A percentile compares a stretch with the other conserved stretches of the same genome.
phyloP scores from a whole-genome alignment of 2,797 vertebrate genomes.

The Sebastes kiyomatsui region DNA sequence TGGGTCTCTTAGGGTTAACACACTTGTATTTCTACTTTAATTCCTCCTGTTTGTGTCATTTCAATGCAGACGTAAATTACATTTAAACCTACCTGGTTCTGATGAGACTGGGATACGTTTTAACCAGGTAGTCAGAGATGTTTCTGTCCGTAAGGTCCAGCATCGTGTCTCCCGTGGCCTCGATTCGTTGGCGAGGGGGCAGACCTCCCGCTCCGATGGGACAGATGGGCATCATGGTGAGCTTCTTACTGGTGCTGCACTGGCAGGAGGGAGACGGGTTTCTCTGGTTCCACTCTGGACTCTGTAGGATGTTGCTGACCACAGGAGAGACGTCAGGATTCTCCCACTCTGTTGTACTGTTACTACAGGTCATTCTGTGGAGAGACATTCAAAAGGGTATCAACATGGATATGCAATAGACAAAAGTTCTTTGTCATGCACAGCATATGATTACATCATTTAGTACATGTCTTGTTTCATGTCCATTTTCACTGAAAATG shows the following conservation, averaged over 20 bases:
- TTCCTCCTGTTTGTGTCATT: background rate
- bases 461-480: no score
- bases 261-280: constrained; percentile 93
- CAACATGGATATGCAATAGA: no score
- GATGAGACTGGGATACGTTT: constrained; percentile 94
- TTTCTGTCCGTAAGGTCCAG: constrained; percentile 92
- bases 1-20: no score
- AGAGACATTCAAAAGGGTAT: background rate
- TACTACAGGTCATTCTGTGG: constrained; percentile 85
- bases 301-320: constrained; percentile 82
- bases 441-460: no score
- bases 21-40: background rate
- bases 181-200: constrained; percentile 87
- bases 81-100: constrained; percentile 83
- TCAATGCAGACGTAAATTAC: background rate
- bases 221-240: constrained; percentile 95
- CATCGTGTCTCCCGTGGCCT: constrained; percentile 88
- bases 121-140: constrained; percentile 94
- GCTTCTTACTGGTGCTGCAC: constrained; percentile 89
- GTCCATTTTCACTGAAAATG: no score
- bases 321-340: constrained; percentile 82
- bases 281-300: constrained; percentile 83
- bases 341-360: constrained; percentile 83
- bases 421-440: no score
- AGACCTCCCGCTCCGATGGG: constrained; percentile 90